phyloP scores from a whole-genome alignment of 2,113 vertebrate genomes.

The Notothenia coriiceps region DNA sequence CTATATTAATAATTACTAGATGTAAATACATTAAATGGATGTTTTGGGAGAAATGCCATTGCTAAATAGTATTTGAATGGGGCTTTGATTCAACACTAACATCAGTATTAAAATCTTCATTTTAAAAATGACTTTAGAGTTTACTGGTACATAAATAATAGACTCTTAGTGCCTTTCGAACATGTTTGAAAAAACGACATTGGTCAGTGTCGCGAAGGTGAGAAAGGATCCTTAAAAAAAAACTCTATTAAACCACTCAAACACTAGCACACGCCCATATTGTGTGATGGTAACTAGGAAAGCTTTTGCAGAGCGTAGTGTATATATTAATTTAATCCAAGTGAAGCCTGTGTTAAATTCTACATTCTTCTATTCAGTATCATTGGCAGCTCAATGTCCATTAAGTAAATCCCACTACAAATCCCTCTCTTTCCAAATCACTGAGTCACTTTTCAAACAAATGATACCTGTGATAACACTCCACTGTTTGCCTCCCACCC shows the following conservation, averaged over 20 bases:
- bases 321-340: background rate
- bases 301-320: background rate
- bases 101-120: no score
- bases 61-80: background rate
- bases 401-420: conserved; percentile 51
- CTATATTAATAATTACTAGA: background rate
- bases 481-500: conserved; percentile 44
- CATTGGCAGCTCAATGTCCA: conserved; percentile 14
- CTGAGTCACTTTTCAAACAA: conserved; percentile 73
- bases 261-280: background rate
- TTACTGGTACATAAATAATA: no score
- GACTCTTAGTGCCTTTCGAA: no score
- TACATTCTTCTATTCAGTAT: conserved; percentile 28
- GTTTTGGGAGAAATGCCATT: background rate
- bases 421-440: conserved; percentile 44
- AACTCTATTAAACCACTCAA: background rate
- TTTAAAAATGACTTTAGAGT: no score
- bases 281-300: background rate
- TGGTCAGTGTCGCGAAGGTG: background rate
- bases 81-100: background rate
- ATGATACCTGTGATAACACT: conserved; percentile 68
- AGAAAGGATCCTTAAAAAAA: background rate
- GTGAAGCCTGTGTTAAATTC: background rate
- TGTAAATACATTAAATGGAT: background rate
- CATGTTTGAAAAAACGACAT: background rate